Percentiles rank a stretch among this genome's conserved stretches.
Evolutionary conservation across 2,888 invertebrate species (phyloP).

Genomic region (Hetaerina titia): DNA sequence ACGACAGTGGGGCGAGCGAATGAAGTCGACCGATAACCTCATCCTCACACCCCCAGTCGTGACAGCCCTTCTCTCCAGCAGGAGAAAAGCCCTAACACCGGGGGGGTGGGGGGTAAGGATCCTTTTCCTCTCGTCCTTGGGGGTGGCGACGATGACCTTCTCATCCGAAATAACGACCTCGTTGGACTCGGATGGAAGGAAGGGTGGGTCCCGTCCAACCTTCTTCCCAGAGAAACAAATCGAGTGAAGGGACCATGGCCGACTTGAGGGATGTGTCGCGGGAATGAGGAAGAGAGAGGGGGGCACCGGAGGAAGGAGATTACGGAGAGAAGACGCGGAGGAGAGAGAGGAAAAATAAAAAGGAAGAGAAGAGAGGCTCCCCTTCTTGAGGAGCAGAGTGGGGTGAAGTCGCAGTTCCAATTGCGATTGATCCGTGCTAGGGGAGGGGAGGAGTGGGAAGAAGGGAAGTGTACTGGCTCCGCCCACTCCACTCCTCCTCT

Average conservation of each 20-base stretch:
- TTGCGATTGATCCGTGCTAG: not conserved
- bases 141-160: not conserved
- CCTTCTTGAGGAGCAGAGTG: not conserved
- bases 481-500: not conserved
- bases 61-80: not conserved
- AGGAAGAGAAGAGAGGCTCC: not conserved
- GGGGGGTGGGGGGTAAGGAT: not conserved
- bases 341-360: not conserved
- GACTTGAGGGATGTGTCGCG: constrained; percentile 29
- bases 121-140: not conserved
- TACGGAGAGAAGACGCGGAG: not conserved
- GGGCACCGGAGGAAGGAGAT: too few species aligned
- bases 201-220: not conserved
- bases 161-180: constrained; percentile 24
- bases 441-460: too few species aligned
- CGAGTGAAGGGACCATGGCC: not conserved
- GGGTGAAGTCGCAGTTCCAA: not conserved
- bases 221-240: not conserved
- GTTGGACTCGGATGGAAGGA: not conserved
- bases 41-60: not conserved
- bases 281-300: not conserved
- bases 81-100: too few species aligned
- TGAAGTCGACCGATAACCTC: not conserved
- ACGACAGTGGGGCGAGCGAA: not conserved
- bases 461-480: not conserved